Percentiles rank a stretch among this genome's conserved stretches.
Evolutionary conservation across 1,140 invertebrate genomes (phyloP).

Genomic region (Zelostemma sp.): DNA sequence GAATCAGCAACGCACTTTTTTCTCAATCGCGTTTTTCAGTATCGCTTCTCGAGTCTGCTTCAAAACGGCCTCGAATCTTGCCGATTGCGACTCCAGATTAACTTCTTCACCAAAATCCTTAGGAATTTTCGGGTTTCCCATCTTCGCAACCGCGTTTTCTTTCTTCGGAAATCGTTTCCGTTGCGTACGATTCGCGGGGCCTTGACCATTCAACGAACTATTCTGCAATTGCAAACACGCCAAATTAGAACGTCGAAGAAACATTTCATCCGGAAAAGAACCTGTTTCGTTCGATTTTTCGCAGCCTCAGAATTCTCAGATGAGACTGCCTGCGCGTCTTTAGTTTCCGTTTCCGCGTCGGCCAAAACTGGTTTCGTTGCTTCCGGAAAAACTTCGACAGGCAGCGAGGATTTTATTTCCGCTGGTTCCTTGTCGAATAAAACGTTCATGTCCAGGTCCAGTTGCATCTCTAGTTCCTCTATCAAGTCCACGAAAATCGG

Average conservation of each 20-base stretch:
- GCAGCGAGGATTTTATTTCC: slow-evolving; percentile 45
- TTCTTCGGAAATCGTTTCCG: too few relatives aligned
- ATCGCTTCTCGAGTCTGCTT: too few relatives aligned
- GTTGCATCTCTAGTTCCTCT: slow-evolving; percentile 68
- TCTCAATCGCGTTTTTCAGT: too few relatives aligned
- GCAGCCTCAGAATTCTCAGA: slow-evolving; percentile 8
- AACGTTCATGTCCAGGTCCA: slow-evolving; percentile 61
- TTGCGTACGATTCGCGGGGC: too few relatives aligned
- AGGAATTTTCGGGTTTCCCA: not conserved
- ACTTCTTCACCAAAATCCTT: too few relatives aligned
- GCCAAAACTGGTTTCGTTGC: slow-evolving; percentile 18
- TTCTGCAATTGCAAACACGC: not conserved
- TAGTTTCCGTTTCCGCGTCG: slow-evolving; percentile 23
- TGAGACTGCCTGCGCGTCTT: slow-evolving; percentile 1
- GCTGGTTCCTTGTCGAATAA: slow-evolving; percentile 55
- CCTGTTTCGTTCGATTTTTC: slow-evolving; percentile 24
- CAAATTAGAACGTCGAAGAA: too few relatives aligned
- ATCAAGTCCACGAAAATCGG: slow-evolving; percentile 72
- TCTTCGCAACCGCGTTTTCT: slow-evolving; percentile 1
- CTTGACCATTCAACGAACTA: not conserved
- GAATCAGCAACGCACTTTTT: too few relatives aligned
- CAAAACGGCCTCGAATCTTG: too few relatives aligned
- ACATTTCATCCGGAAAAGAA: too few relatives aligned
- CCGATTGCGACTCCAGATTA: too few relatives aligned
- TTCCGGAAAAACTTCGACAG: slow-evolving; percentile 36